These are phyloP conservation scores for Nettapus auritus DNA, from an alignment of 2,113 vertebrate species.

Conservation along the genomic window DNA sequence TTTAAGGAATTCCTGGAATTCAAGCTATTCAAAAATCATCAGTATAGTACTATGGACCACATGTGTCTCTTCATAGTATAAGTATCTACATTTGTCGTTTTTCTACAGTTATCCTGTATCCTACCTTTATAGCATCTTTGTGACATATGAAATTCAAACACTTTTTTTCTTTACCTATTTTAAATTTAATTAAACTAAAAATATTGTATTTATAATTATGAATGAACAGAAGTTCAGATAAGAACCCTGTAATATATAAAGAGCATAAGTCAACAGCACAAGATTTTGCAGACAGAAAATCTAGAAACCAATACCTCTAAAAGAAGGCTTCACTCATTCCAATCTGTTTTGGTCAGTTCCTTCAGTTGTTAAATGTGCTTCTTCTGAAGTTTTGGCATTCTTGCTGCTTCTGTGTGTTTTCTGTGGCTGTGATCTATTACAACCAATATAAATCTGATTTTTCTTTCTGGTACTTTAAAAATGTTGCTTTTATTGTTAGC, in stretches of 20 bases:
- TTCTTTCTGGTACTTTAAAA: background rate
- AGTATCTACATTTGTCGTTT: background rate
- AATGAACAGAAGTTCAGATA: background rate
- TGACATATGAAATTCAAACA: background rate
- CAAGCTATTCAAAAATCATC: background rate
- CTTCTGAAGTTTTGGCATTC: background rate
- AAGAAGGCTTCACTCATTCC: background rate
- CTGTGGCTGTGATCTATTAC: background rate
- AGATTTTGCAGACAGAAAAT: background rate
- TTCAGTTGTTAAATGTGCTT: background rate
- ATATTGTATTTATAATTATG: background rate
- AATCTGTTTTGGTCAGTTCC: background rate
- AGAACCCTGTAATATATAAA: background rate
- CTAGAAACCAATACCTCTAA: background rate
- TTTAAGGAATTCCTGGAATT: background rate
- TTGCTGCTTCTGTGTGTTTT: background rate
- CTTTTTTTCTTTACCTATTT: background rate
- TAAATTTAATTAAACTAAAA: background rate
- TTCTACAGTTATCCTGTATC: background rate
- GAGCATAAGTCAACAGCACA: background rate
- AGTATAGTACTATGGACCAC: background rate
- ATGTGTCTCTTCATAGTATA: background rate
- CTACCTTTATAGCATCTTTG: background rate
- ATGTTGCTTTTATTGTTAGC: constrained; percentile 49
- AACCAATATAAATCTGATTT: background rate